Percentiles rank a stretch among this genome's conserved stretches.
phyloP scores from a whole-genome alignment of 2,113 vertebrate genomes.

The Polypterus bichir region DNA sequence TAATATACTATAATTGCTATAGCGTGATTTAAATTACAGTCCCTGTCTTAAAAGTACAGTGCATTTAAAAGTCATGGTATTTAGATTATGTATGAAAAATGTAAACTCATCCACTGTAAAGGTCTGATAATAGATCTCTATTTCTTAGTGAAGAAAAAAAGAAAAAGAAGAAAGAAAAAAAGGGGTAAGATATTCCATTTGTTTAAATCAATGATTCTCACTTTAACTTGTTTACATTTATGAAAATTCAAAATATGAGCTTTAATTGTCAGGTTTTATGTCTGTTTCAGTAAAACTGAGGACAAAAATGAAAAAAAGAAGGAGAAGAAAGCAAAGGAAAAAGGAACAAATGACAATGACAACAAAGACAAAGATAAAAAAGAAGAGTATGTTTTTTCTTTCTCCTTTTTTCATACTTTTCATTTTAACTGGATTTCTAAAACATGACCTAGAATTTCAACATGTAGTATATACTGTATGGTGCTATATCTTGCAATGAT shows the following conservation, averaged over 20 bases:
- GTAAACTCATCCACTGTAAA: not conserved
- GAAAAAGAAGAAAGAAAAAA: slow-evolving; percentile 56
- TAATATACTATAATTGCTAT: not conserved
- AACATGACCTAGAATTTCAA: too few species aligned
- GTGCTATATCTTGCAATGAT: too few species aligned
- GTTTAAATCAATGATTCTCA: not conserved
- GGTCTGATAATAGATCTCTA: slow-evolving; percentile 18
- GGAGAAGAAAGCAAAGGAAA: slow-evolving; percentile 36
- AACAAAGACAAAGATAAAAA: slow-evolving; percentile 46
- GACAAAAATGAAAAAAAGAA: slow-evolving; percentile 41
- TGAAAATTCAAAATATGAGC: not conserved
- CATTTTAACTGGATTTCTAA: not conserved
- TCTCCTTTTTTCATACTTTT: slow-evolving; percentile 19
- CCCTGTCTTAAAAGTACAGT: not conserved
- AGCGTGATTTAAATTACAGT: too few species aligned
- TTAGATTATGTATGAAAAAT: not conserved
- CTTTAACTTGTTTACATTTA: not conserved
- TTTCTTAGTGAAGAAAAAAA: slow-evolving; percentile 48
- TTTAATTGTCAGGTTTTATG: slow-evolving; percentile 3
- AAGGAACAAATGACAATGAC: slow-evolving; percentile 21
- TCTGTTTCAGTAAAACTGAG: slow-evolving; percentile 43
- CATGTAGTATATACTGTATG: too few species aligned
- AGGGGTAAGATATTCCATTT: slow-evolving; percentile 29
- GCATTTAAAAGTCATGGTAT: not conserved
- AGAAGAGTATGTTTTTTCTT: slow-evolving; percentile 46